phyloP scores from a whole-genome alignment of 1,140 invertebrate species.

The Cydia amplana region DNA sequence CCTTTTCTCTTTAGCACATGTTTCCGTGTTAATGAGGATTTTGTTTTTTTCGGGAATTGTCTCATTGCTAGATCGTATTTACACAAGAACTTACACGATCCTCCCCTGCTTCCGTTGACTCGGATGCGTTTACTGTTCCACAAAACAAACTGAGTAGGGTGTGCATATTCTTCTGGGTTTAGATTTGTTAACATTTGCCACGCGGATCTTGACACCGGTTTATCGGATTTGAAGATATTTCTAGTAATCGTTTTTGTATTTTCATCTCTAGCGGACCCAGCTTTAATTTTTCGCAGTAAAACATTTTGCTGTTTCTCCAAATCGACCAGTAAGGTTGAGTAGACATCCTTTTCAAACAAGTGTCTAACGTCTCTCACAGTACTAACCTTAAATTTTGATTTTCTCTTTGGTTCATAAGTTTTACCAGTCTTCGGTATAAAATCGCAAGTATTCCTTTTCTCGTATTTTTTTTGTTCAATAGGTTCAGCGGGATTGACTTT shows the following conservation, averaged over 20 bases:
- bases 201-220: slow-evolving; percentile 55
- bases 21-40: slow-evolving; percentile 37
- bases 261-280: slow-evolving; percentile 54
- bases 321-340: slow-evolving; percentile 51
- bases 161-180: slow-evolving; percentile 54
- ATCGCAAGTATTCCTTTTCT: slow-evolving; percentile 43
- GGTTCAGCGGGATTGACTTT: slow-evolving; percentile 53
- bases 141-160: slow-evolving; percentile 60
- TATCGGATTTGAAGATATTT: slow-evolving; percentile 54
- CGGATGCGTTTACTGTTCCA: slow-evolving; percentile 65
- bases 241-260: slow-evolving; percentile 56
- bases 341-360: slow-evolving; percentile 59
- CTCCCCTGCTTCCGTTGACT: slow-evolving; percentile 68
- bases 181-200: slow-evolving; percentile 74
- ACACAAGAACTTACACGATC: slow-evolving; percentile 58
- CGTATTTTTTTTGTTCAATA: slow-evolving; percentile 34
- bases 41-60: slow-evolving; percentile 40
- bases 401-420: slow-evolving; percentile 64
- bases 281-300: slow-evolving; percentile 64
- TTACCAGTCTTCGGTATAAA: slow-evolving; percentile 62
- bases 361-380: slow-evolving; percentile 65
- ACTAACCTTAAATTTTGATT: slow-evolving; percentile 60
- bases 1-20: slow-evolving; percentile 43
- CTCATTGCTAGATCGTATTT: slow-evolving; percentile 54
- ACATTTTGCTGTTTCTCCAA: slow-evolving; percentile 62